These are phyloP conservation scores for Gymnosoma rotundatum DNA, from an alignment of 2,888 invertebrate species.

Conservation along the genomic window DNA sequence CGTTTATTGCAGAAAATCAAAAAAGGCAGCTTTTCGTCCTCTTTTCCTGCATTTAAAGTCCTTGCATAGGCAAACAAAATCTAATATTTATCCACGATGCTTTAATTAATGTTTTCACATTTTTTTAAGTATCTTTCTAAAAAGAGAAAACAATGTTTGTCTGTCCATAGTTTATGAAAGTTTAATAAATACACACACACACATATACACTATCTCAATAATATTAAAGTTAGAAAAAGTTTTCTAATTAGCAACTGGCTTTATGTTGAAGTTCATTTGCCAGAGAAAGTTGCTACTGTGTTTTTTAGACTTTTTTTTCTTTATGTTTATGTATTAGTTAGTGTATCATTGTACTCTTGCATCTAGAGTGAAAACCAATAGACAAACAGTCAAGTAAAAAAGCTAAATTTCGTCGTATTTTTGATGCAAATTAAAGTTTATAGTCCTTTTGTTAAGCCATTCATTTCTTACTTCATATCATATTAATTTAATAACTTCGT, in stretches of 20 bases:
- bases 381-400: conserved; percentile 10
- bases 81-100: neutral
- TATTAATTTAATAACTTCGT: conserved; percentile 31
- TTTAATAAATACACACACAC: conserved; percentile 17
- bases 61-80: neutral
- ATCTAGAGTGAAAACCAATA: conserved; percentile 31
- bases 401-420: conserved; percentile 46
- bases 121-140: neutral
- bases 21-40: neutral
- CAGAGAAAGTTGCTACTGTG: conserved; percentile 67
- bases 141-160: neutral
- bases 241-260: conserved; percentile 79
- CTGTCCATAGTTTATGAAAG: conserved; percentile 17
- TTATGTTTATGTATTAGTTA: conserved; percentile 11
- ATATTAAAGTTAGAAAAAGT: conserved; percentile 71
- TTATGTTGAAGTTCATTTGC: conserved; percentile 68
- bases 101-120: neutral
- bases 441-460: conserved; percentile 43
- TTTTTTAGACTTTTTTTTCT: conserved; percentile 18
- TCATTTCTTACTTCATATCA: conserved; percentile 28
- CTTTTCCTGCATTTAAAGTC: neutral
- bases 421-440: conserved; percentile 51
- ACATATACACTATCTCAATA: conserved; percentile 31
- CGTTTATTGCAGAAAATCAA: no score
- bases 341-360: conserved; percentile 15